Evolutionary conservation across 2,888 invertebrate species (phyloP), one percentile per base, ranked within the genome.

Genomic region (Cheiracanthium punctorium): DNA sequence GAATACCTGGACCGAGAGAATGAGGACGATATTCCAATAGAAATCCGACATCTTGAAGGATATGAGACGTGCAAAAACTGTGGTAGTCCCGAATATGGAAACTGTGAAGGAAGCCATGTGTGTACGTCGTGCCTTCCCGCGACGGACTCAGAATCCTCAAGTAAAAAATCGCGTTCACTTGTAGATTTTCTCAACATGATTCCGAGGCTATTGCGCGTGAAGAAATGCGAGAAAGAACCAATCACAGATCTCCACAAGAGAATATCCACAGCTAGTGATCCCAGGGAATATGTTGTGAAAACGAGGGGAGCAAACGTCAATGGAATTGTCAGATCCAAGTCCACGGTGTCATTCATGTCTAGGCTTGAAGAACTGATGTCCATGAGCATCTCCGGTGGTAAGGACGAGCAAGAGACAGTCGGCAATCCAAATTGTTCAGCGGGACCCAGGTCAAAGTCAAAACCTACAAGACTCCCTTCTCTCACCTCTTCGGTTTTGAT

Each of bases 21-120:
- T 90, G 94, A 94, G 30, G 95, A 95, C 90, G 96, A 97, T 91
- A 93, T 97, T 88, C 97, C 96, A 1, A 97, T 97, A 80, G 97
- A 97, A 92, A 92, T 97, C 80, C 94, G 97, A 37, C 94, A 96
- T 52, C 93, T 97, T 84, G 96, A 96, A 90, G 89, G 85, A 17
- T 88, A 87, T 33, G 85, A 82, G 10, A 77, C 75, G 1, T 85
- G 85, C 43, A 41, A 74, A 28, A 74, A 80, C 14, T 85, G 80
- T 29, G 85, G 84, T 28, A 84, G 74, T 28, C 80, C 85, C 0
- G 74, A 52, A 4, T 73, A 71, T 17, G 73, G 70, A 10, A 82
- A 71, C 43, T 82, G 76, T 14, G 82, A 82, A 28, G 28, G 30
- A 2, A 58, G 43, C 12, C 71, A 72, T 10, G 69, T 37, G 1